phyloP scores from a whole-genome alignment of 2,888 invertebrate species.

The Globia sparganii region DNA sequence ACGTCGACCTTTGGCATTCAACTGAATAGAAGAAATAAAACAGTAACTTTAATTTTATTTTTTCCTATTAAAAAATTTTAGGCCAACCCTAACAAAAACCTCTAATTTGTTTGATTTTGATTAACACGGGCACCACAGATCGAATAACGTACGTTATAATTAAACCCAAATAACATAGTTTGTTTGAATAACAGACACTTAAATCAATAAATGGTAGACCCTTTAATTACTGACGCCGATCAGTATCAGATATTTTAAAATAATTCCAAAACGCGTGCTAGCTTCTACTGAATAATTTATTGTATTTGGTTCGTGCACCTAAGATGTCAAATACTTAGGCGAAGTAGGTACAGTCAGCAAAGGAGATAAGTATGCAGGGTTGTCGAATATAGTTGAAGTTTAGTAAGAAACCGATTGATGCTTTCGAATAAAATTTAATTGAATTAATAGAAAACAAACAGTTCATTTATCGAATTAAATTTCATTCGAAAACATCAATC shows the following conservation, averaged over 20 bases:
- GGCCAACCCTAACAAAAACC: constrained; percentile 9
- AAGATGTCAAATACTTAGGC: background rate
- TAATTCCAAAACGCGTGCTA: constrained; percentile 41
- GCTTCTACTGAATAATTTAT: constrained; percentile 19
- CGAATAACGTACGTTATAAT: constrained; percentile 38
- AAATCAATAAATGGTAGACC: constrained; percentile 63
- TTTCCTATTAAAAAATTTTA: background rate
- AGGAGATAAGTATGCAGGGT: too few relatives aligned
- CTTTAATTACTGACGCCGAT: constrained; percentile 65
- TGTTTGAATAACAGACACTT: constrained; percentile 59
- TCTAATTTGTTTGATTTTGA: constrained; percentile 33
- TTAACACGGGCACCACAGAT: constrained; percentile 33
- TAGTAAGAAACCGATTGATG: too few relatives aligned
- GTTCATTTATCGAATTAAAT: too few relatives aligned
- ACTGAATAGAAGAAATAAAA: background rate
- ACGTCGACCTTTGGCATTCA: background rate
- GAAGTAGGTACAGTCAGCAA: background rate
- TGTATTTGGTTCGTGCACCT: background rate
- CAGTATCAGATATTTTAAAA: constrained; percentile 49
- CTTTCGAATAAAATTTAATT: too few relatives aligned
- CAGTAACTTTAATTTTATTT: background rate
- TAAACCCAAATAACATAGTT: constrained; percentile 46
- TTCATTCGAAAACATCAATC: too few relatives aligned
- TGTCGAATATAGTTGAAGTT: too few relatives aligned
- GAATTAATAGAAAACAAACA: too few relatives aligned